A percentile compares a stretch with the other conserved stretches of the same genome.
phyloP scores from a whole-genome alignment of 2,888 invertebrate species.

The Pollenia labialis region DNA sequence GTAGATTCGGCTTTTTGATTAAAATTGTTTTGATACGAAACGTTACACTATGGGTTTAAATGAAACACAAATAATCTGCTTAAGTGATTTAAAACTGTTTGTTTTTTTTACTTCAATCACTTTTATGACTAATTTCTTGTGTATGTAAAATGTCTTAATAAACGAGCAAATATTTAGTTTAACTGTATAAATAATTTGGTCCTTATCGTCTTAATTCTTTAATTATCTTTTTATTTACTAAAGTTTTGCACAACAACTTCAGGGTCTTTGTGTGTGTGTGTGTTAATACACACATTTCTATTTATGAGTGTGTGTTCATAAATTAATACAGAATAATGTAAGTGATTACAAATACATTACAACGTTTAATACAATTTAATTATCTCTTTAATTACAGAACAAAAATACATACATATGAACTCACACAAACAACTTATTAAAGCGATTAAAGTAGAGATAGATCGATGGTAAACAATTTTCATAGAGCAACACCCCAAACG shows the following conservation, averaged over 20 bases:
- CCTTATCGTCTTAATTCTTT: slow-evolving; percentile 22
- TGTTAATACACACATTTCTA: neutral
- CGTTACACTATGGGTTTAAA: neutral
- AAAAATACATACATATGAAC: neutral
- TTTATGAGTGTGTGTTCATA: neutral
- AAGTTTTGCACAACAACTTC: slow-evolving; percentile 27
- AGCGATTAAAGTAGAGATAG: neutral
- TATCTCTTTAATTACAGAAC: slow-evolving; percentile 52
- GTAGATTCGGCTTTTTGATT: no score
- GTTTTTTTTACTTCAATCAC: slow-evolving; percentile 1
- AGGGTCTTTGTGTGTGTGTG: neutral
- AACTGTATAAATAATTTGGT: slow-evolving; percentile 36
- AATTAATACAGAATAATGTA: slow-evolving; percentile 42
- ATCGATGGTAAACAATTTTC: neutral
- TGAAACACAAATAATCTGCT: slow-evolving; percentile 2
- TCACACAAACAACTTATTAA: slow-evolving; percentile 1
- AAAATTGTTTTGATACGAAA: no score
- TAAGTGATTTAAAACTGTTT: slow-evolving; percentile 22
- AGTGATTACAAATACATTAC: slow-evolving; percentile 65
- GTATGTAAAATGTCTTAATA: neutral
- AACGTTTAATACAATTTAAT: slow-evolving; percentile 69
- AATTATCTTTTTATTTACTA: slow-evolving; percentile 50
- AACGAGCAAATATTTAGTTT: neutral
- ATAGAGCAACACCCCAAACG: no score
- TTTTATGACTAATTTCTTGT: slow-evolving; percentile 14